Evolutionary conservation across 2,888 invertebrate species (phyloP).

Genomic region (Platerodrilus igneus): DNA sequence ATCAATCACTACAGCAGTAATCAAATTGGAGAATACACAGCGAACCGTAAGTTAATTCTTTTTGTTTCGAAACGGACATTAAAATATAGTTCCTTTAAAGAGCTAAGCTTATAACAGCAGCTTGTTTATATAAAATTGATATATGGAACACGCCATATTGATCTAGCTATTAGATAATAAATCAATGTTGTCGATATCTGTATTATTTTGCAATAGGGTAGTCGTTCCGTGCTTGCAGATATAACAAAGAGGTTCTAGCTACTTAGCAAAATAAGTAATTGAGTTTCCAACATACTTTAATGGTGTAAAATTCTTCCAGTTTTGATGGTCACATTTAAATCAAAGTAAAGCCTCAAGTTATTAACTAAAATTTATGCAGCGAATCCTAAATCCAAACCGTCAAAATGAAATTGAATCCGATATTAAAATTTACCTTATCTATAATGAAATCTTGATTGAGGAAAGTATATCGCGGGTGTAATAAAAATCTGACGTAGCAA

Average conservation of each 20-base stretch:
- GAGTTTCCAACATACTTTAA: slow-evolving; percentile 10
- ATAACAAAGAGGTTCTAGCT: not conserved
- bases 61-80: slow-evolving; percentile 18
- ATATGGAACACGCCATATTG: slow-evolving; percentile 40
- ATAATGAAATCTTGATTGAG: slow-evolving; percentile 50
- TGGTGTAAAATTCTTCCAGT: slow-evolving; percentile 6
- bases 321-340: slow-evolving; percentile 24
- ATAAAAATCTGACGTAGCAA: slow-evolving; percentile 46
- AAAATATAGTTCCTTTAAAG: slow-evolving; percentile 20
- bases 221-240: too few relatives aligned
- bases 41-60: slow-evolving; percentile 41
- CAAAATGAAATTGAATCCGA: slow-evolving; percentile 46
- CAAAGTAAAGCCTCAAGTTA: slow-evolving; percentile 37
- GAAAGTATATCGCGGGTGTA: slow-evolving; percentile 44
- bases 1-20: slow-evolving; percentile 42
- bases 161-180: slow-evolving; percentile 40
- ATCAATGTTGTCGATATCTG: slow-evolving; percentile 43
- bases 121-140: slow-evolving; percentile 29
- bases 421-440: slow-evolving; percentile 49
- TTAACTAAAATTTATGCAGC: slow-evolving; percentile 36
- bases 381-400: slow-evolving; percentile 36
- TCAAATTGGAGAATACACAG: slow-evolving; percentile 40
- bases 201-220: slow-evolving; percentile 37
- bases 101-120: slow-evolving; percentile 26
- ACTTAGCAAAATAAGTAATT: not conserved